These are phyloP conservation scores for Phthorimaea operculella DNA, from an alignment of 1,140 invertebrate species.

Conservation along the genomic window DNA sequence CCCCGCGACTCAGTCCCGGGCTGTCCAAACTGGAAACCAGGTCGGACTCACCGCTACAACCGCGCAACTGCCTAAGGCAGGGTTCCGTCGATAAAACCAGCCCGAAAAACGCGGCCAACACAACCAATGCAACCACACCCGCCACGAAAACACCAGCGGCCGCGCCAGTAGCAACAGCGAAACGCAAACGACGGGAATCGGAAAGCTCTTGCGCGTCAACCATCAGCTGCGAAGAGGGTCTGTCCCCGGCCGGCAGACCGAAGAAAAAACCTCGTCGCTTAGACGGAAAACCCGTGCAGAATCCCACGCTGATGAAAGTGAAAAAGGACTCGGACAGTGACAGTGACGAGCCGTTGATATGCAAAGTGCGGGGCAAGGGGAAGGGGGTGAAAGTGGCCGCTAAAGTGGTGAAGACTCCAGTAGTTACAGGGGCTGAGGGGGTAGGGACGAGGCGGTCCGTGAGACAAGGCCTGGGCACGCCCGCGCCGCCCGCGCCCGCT, in stretches of 20 bases:
- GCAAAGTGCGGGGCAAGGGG: conserved; percentile 71
- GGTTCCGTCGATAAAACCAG: conserved; percentile 57
- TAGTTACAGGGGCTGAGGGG: conserved; percentile 32
- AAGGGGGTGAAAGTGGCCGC: conserved; percentile 19
- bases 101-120: conserved; percentile 30
- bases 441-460: conserved; percentile 56
- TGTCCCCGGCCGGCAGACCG: conserved; percentile 39
- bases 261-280: conserved; percentile 47
- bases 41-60: conserved; percentile 58
- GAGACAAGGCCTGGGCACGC: conserved; percentile 26
- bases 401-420: conserved; percentile 24
- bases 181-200: conserved; percentile 81
- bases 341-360: conserved; percentile 82
- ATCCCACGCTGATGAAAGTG: conserved; percentile 29
- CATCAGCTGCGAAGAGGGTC: conserved; percentile 71
- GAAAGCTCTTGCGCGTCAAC: conserved; percentile 76
- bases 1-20: conserved; percentile 72
- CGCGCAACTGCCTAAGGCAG: conserved; percentile 48
- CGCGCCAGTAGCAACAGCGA: conserved; percentile 48
- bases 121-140: conserved; percentile 15
- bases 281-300: conserved; percentile 24
- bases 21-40: conserved; percentile 44
- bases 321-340: conserved; percentile 76
- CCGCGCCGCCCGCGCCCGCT: conserved; percentile 15
- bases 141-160: conserved; percentile 20